These are phyloP conservation scores for Cheilosia pagana DNA, from an alignment of 2,888 invertebrate genomes.

Conservation along the genomic window DNA sequence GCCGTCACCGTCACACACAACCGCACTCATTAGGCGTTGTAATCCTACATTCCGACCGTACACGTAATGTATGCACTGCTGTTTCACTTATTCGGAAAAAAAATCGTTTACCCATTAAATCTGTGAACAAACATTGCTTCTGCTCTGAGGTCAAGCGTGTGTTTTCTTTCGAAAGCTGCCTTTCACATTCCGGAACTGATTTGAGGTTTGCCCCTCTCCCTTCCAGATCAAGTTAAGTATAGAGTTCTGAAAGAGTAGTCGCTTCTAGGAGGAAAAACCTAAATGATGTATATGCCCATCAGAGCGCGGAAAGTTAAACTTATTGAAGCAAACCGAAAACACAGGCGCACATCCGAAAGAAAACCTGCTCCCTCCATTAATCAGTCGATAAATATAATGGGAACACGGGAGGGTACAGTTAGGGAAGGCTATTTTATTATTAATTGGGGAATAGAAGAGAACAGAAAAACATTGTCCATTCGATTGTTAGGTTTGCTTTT, in stretches of 20 bases:
- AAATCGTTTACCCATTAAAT: too few relatives aligned
- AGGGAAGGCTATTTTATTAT: slow-evolving; percentile 20
- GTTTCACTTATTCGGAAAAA: too few relatives aligned
- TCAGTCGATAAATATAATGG: not conserved
- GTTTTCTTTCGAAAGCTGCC: not conserved
- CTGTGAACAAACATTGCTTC: too few relatives aligned
- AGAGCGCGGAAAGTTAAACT: slow-evolving; percentile 35
- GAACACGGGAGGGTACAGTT: slow-evolving; percentile 5
- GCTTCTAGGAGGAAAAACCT: not conserved
- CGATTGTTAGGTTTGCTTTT: slow-evolving; percentile 19
- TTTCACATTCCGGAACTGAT: slow-evolving; percentile 6
- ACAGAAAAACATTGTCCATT: slow-evolving; percentile 13
- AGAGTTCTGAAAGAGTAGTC: not conserved
- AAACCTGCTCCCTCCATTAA: slow-evolving; percentile 1
- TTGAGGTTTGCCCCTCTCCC: not conserved
- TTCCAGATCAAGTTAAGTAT: not conserved
- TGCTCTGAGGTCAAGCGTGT: not conserved
- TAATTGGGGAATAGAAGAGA: slow-evolving; percentile 32
- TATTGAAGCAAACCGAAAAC: slow-evolving; percentile 36
- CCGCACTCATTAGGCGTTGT: too few relatives aligned
- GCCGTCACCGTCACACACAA: too few relatives aligned
- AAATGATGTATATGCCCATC: slow-evolving; percentile 18
- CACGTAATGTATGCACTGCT: too few relatives aligned
- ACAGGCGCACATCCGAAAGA: not conserved
- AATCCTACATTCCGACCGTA: too few relatives aligned